Evolutionary conservation across 2,797 vertebrate genomes (phyloP).

Genomic region (Clarias platycephalus): DNA sequence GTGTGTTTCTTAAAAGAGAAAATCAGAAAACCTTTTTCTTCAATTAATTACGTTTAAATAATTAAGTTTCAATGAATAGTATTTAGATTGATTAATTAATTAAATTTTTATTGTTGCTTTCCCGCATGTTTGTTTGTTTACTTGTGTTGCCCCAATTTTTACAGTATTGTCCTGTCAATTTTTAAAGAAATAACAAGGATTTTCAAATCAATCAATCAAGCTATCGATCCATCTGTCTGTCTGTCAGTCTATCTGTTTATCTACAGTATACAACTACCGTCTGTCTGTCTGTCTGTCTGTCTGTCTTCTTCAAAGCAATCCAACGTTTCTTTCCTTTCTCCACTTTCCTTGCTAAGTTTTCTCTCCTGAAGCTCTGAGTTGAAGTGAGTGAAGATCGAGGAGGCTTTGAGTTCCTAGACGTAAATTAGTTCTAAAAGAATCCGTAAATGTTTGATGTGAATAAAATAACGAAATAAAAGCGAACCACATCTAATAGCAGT

Average conservation of each 20-base stretch:
- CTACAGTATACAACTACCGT: background rate
- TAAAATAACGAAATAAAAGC: background rate
- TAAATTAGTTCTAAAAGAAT: constrained; percentile 1
- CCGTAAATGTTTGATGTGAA: background rate
- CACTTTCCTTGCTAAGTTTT: constrained; percentile 68
- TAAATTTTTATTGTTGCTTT: background rate
- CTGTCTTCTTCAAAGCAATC: background rate
- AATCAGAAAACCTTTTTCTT: too few relatives aligned
- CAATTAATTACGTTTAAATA: too few relatives aligned
- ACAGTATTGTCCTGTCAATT: background rate
- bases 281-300: background rate
- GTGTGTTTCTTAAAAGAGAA: too few relatives aligned
- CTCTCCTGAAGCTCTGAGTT: constrained; percentile 70
- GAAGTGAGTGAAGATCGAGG: constrained; percentile 39
- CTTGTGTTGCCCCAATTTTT: background rate
- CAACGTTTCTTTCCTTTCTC: background rate
- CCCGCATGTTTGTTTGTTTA: background rate
- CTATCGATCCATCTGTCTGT: background rate
- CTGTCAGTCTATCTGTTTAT: background rate
- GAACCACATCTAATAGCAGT: background rate
- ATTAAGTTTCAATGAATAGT: background rate
- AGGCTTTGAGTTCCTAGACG: background rate
- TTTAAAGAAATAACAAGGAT: background rate
- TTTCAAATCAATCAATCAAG: background rate
- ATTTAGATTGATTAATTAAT: background rate